Evolutionary conservation across 2,888 invertebrate genomes (phyloP), one percentile per base, ranked within the genome.

Genomic region (Agapetus fuscipes): DNA sequence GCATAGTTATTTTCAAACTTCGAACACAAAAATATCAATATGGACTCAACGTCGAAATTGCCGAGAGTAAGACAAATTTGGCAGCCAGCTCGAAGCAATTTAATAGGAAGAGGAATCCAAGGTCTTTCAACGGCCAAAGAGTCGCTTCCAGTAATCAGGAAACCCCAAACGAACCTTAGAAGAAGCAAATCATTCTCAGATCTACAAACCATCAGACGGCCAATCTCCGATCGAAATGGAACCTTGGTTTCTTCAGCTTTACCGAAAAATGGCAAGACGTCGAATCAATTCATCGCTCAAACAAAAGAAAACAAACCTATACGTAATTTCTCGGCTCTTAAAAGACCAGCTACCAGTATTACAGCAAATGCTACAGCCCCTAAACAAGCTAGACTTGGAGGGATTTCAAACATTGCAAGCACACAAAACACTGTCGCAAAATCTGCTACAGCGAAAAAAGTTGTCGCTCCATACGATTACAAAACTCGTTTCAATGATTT

Each of bases 401-500:
- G 20, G 17, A n/a, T n/a, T n/a, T n/a, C n/a, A n/a, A n/a, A n/a
- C n/a, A n/a, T n/a, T n/a, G 3, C 27, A 4, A 27, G 27, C n/a
- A 3, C 5, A n/a, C n/a, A 9, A 4, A n/a, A 5, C 4, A n/a
- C 27, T 9, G 3, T n/a, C 27, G 27, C 27, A 3, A 27, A 27
- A n/a, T n/a, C 27, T 27, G n/a, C 27, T 27, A 11, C n/a, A 7
- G 24, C 28, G 10, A 37, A 16, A 16, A 70, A 67, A 48, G 58
- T 70, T 10, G 59, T 63, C 12, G 57, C 62, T 1, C 54, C 67
- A 0, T 69, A 71, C 48, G 70, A 71, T 46, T 69, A 63, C 37
- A 67, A 73, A 49, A 68, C 68, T 14, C 62, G 74, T 1, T 65
- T 65, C 40, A 53, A 59, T 26, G 59, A 62, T 42, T 53, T 75